Percentiles rank a stretch among this genome's conserved stretches.
These are phyloP conservation scores for Lepidurus packardi DNA, from an alignment of 1,140 invertebrate genomes.

Conservation along the genomic window DNA sequence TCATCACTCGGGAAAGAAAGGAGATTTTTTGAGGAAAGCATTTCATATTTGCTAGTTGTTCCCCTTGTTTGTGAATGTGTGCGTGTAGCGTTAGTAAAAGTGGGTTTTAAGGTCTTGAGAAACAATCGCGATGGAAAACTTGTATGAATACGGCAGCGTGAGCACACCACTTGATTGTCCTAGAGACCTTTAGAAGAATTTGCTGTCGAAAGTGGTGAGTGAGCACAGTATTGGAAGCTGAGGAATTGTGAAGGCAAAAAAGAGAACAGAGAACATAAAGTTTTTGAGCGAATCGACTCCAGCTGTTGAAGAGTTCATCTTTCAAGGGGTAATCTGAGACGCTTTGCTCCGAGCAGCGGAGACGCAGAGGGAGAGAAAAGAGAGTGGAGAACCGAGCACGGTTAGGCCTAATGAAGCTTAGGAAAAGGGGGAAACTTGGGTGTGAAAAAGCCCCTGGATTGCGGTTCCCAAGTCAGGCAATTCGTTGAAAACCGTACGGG, in stretches of 20 bases:
- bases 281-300: neutral
- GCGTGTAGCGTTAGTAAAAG: neutral
- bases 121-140: neutral
- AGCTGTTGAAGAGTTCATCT: neutral
- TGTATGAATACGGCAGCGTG: neutral
- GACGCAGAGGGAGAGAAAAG: neutral
- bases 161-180: conserved; percentile 1
- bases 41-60: too few species aligned
- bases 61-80: too few species aligned
- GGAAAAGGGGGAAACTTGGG: neutral
- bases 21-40: too few species aligned
- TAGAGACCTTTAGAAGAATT: neutral
- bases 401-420: conserved; percentile 12
- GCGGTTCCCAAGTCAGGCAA: neutral
- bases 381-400: neutral
- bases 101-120: neutral
- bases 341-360: neutral
- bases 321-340: neutral
- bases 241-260: neutral
- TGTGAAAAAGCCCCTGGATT: neutral
- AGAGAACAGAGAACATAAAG: neutral
- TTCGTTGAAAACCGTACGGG: neutral
- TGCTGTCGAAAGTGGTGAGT: neutral
- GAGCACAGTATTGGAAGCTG: neutral
- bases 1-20: too few species aligned